Percentiles rank a stretch among this genome's conserved stretches.
Conservation (phyloP, 2,888 invertebrate genomes). For the Drosophila silvestris region DNA sequence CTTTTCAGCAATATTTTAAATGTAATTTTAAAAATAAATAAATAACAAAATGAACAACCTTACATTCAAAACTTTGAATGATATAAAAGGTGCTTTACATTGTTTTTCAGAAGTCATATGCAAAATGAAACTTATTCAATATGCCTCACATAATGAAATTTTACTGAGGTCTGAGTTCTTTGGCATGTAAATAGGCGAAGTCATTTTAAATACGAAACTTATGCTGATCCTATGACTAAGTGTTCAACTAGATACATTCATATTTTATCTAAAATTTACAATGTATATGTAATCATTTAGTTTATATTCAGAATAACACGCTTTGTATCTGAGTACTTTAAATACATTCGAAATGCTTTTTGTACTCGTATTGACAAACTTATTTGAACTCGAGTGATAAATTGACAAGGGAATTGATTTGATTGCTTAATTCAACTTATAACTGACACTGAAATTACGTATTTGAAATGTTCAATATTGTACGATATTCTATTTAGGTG, state of each 20-base stretch:
- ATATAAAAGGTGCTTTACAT: background rate
- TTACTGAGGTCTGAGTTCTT: constrained; percentile 12
- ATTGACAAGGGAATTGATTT: constrained; percentile 63
- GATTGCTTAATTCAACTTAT: constrained; percentile 26
- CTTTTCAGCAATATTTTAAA: constrained; percentile 8
- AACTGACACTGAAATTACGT: constrained; percentile 38
- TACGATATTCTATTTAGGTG: constrained; percentile 7
- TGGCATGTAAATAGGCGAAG: constrained; percentile 22
- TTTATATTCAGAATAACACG: constrained; percentile 72
- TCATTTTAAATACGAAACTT: background rate
- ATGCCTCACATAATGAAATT: background rate
- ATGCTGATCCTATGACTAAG: constrained; percentile 7
- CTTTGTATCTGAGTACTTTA: constrained; percentile 58
- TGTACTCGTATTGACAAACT: constrained; percentile 46
- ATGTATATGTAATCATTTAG: constrained; percentile 23
- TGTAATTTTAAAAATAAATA: background rate
- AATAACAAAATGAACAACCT: background rate
- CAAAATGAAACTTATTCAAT: constrained; percentile 1
- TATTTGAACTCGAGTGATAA: constrained; percentile 37
- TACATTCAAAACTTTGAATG: background rate
- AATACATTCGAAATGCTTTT: constrained; percentile 43
- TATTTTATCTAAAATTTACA: constrained; percentile 12
- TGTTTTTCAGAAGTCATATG: background rate
- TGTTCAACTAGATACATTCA: constrained; percentile 2
- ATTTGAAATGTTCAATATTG: constrained; percentile 23